Base-by-base conservation (phyloP, 2,888 invertebrate species). In the Ligdia adustata region DNA sequence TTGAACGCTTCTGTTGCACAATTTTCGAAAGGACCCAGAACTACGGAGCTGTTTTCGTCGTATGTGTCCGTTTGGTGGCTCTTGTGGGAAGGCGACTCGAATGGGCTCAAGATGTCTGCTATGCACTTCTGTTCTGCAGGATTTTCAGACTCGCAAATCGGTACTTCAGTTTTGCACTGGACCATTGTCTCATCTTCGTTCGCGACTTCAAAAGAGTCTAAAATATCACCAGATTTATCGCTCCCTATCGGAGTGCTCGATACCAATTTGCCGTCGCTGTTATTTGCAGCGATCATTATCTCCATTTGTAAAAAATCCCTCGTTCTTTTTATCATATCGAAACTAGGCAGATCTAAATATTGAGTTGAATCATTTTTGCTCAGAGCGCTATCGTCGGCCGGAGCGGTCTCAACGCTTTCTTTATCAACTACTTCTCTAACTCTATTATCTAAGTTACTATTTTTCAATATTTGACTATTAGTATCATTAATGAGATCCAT, bases 11-110 rank as follows among this genome's bases (percentile, higher is more conserved):
- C 92, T 22, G 91, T 68, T 0, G 90, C 82, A 59, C 89, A 91
- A 60, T 91, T 91, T 55, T 92, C 92, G 57, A 91, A 92, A 0
- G 92, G 90, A 1, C 92, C 92, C 24, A 92, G 60, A 6, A 92
- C 91, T 3, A 92, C 92, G n/a, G 90, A 90, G 45, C 90, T 88
- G 64, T 90, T 85, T 64, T 88, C 88, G 32, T 89, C 85, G 52
- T 82, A 88, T 0, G 90, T 90, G 34, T 90, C 90, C 3, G 79
- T 90, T 38, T 75, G 90, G 48, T 80, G 85, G 45, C 85, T 87
- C 69, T 85, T 87, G 28, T 49, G 48, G 1, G 88, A 82, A 0
- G 88, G 88, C 16, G 89, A 90, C 56, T 89, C 90, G 45, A 82
- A 83, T 1, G 90, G 88, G 52, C 88, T 90, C 31, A 82, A 41